phyloP scores from a whole-genome alignment of 1,140 invertebrate genomes.

The Liolophura sinensis region DNA sequence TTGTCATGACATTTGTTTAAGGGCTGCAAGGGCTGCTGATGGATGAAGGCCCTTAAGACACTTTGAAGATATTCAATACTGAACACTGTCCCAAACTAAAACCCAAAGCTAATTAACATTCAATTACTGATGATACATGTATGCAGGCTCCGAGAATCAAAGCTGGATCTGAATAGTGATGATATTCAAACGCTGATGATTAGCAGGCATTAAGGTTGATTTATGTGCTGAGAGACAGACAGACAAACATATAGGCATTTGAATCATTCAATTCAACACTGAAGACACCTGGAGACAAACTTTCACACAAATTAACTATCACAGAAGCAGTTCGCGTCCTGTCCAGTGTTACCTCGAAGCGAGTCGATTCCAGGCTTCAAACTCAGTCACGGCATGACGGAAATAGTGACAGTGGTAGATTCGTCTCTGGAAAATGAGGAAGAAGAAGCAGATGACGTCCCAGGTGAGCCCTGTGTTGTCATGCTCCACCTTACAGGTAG shows the following conservation, averaged over 20 bases:
- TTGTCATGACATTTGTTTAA: background rate
- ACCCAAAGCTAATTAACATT: background rate
- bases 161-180: too few relatives aligned
- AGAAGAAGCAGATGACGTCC: constrained; percentile 94
- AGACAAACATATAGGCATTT: too few relatives aligned
- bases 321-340: too few relatives aligned
- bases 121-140: background rate
- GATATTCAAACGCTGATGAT: too few relatives aligned
- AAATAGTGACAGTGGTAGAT: constrained; percentile 96
- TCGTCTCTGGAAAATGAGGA: constrained; percentile 86
- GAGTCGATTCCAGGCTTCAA: constrained; percentile 89
- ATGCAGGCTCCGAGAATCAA: too few relatives aligned
- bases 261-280: too few relatives aligned
- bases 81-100: background rate
- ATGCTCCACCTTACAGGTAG: constrained; percentile 13
- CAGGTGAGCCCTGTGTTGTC: constrained; percentile 62
- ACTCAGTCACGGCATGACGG: constrained; percentile 91
- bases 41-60: too few relatives aligned
- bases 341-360: constrained; percentile 68
- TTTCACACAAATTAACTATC: too few relatives aligned
- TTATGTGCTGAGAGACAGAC: too few relatives aligned
- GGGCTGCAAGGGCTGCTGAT: background rate
- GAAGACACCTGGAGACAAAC: too few relatives aligned
- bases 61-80: too few relatives aligned
- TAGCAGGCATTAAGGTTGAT: too few relatives aligned